phyloP scores from a whole-genome alignment of 2,113 vertebrate genomes.

The Parotia lawesii region DNA sequence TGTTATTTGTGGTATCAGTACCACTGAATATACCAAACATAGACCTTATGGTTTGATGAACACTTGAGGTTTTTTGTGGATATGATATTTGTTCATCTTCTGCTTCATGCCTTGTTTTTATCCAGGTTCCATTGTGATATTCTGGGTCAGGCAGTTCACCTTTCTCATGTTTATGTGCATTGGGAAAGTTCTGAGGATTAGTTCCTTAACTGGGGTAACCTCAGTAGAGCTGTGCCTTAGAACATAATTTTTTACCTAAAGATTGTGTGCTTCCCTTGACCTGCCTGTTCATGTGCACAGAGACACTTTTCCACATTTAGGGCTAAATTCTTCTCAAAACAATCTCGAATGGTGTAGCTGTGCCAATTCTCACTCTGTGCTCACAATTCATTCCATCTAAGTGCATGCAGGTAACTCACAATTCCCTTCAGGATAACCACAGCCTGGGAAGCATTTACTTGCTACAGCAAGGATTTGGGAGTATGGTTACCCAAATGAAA shows the following conservation, averaged over 20 bases:
- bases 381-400: background rate
- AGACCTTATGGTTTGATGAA: background rate
- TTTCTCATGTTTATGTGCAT: background rate
- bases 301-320: background rate
- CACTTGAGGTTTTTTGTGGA: rapidly evolving
- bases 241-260: background rate
- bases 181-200: background rate
- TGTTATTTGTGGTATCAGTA: background rate
- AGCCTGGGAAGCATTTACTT: background rate
- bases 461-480: background rate
- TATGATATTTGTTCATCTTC: background rate
- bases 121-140: background rate
- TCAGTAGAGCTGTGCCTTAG: background rate
- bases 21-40: background rate
- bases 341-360: background rate
- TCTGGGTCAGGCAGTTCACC: background rate
- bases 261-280: background rate
- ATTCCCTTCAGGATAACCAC: background rate
- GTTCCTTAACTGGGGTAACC: background rate
- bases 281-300: background rate
- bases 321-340: background rate
- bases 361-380: background rate
- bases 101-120: background rate
- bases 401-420: background rate
- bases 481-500: background rate